Percentiles rank a stretch among this genome's conserved stretches.
Conservation (phyloP, 2,888 invertebrate species). For the Drosophila kuntzei region DNA sequence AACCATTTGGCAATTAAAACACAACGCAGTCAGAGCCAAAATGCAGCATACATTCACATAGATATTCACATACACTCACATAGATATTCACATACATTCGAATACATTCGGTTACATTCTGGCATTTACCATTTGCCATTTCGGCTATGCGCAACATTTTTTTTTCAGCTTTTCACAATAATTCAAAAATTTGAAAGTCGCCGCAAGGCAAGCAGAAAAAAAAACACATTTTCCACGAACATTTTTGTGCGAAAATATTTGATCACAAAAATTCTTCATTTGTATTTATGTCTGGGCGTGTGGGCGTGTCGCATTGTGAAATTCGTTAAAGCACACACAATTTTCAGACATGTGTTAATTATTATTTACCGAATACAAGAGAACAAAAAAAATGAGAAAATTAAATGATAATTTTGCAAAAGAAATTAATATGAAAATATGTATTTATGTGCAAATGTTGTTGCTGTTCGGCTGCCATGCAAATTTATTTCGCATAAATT, state of each 20-base stretch:
- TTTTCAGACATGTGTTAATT: slow-evolving; percentile 52
- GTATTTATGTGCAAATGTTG: slow-evolving; percentile 22
- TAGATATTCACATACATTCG: neutral
- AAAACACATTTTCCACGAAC: slow-evolving; percentile 33
- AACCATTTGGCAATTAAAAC: slow-evolving; percentile 79
- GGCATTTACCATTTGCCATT: slow-evolving; percentile 40
- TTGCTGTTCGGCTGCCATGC: slow-evolving; percentile 38
- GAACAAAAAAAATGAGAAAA: neutral
- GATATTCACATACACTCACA: neutral
- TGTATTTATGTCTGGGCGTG: slow-evolving; percentile 47
- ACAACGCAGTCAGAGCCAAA: slow-evolving; percentile 41
- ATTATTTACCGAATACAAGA: slow-evolving; percentile 16
- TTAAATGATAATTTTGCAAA: slow-evolving; percentile 13
- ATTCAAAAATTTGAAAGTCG: slow-evolving; percentile 43
- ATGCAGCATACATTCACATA: slow-evolving; percentile 24
- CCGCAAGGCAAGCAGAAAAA: slow-evolving; percentile 24
- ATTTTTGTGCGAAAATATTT: slow-evolving; percentile 8
- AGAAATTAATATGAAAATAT: slow-evolving; percentile 24
- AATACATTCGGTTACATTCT: neutral
- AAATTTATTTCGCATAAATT: slow-evolving; percentile 64
- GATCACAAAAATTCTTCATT: slow-evolving; percentile 14
- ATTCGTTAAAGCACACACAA: slow-evolving; percentile 25
- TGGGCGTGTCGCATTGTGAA: slow-evolving; percentile 55
- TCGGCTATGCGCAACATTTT: slow-evolving; percentile 7
- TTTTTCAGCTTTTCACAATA: slow-evolving; percentile 22